These are phyloP conservation scores for Aspiorhynchus laticeps DNA, from an alignment of 2,113 vertebrate species.

Conservation along the genomic window DNA sequence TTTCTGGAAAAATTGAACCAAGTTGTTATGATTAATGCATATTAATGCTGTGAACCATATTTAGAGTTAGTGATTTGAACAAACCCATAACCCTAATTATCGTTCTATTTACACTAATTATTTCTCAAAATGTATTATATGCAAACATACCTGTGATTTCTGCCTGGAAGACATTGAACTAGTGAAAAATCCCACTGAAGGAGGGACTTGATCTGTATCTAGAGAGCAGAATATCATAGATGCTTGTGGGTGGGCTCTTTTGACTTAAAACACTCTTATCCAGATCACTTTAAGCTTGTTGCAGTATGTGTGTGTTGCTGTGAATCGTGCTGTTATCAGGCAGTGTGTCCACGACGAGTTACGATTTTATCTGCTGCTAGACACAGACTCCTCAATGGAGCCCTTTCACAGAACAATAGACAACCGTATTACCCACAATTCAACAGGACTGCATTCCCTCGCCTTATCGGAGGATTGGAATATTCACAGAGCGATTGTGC, in stretches of 20 bases:
- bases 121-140: neutral
- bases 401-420: slow-evolving; percentile 75
- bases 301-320: slow-evolving; percentile 49
- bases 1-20: neutral
- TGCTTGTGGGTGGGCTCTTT: neutral
- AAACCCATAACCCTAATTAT: neutral
- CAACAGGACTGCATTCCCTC: slow-evolving; percentile 67
- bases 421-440: slow-evolving; percentile 74
- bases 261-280: slow-evolving; percentile 52
- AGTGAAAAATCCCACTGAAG: neutral
- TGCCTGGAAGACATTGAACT: neutral
- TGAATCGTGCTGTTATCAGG: neutral
- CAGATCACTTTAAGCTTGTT: slow-evolving; percentile 70
- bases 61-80: neutral
- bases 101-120: neutral
- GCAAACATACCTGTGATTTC: neutral
- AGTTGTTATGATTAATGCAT: neutral
- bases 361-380: slow-evolving; percentile 74
- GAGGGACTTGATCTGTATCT: neutral
- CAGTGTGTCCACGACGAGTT: slow-evolving; percentile 40
- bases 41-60: neutral
- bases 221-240: neutral
- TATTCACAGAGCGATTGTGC: slow-evolving; percentile 73
- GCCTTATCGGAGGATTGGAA: slow-evolving; percentile 71
- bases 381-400: slow-evolving; percentile 70